These are phyloP conservation scores for Erpetoichthys calabaricus DNA, from an alignment of 2,797 vertebrate genomes.

Conservation along the genomic window DNA sequence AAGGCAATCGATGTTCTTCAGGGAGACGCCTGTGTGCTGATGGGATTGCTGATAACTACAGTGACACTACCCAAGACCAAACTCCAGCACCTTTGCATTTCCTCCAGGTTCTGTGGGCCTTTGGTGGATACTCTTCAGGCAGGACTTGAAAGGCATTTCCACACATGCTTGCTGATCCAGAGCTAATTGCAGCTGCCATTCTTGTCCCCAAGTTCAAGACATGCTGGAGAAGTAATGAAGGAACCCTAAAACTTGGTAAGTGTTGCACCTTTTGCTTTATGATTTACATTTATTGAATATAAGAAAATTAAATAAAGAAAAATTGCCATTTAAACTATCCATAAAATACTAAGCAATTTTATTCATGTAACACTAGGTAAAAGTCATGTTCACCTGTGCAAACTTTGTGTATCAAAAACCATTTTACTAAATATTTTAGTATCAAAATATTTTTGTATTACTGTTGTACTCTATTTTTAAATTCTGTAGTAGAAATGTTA, in stretches of 20 bases:
- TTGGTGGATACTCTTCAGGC: conserved; percentile 10
- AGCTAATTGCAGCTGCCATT: conserved; percentile 5
- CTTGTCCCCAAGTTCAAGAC: conserved; percentile 9
- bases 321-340: too few relatives aligned
- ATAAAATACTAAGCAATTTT: too few relatives aligned
- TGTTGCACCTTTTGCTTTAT: conserved; percentile 8
- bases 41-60: conserved; percentile 17
- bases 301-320: too few relatives aligned
- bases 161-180: conserved; percentile 6
- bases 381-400: too few relatives aligned
- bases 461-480: too few relatives aligned
- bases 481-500: neutral
- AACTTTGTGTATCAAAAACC: too few relatives aligned
- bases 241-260: conserved; percentile 16
- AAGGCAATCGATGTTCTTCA: conserved; percentile 13
- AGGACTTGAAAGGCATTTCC: conserved; percentile 5
- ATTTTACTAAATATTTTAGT: too few relatives aligned
- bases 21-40: conserved; percentile 13
- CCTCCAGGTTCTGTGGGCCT: conserved; percentile 13
- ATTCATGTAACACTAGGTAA: too few relatives aligned
- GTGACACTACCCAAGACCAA: conserved; percentile 14
- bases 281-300: too few relatives aligned
- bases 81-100: conserved; percentile 4
- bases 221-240: conserved; percentile 12
- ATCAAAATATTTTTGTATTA: too few relatives aligned